Evolutionary conservation across 2,113 vertebrate genomes (phyloP).

Genomic region (Perca schrenkii): DNA sequence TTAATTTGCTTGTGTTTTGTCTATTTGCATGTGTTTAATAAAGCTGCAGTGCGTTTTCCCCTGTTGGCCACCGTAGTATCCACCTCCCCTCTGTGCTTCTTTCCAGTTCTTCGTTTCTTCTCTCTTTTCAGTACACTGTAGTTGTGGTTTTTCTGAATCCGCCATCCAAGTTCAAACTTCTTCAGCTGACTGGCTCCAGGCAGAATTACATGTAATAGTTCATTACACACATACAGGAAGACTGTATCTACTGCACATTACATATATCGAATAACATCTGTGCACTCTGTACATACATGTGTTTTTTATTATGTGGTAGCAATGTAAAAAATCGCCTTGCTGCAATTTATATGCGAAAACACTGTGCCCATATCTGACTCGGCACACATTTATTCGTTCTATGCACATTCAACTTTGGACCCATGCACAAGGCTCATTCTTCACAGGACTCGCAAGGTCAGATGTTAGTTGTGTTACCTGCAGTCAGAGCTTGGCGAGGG

Average conservation of each 20-base stretch:
- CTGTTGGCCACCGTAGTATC: background rate
- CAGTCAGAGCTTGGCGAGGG: slow-evolving; percentile 40
- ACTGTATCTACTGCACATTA: background rate
- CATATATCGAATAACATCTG: background rate
- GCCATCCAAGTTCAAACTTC: slow-evolving; percentile 12
- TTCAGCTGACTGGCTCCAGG: slow-evolving; percentile 56
- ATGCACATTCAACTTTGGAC: slow-evolving; percentile 1
- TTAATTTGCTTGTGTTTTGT: too few species aligned
- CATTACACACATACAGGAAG: background rate
- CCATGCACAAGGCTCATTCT: background rate
- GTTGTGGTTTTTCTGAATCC: slow-evolving; percentile 37
- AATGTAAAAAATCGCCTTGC: background rate
- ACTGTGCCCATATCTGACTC: background rate
- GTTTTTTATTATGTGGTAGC: slow-evolving; percentile 16
- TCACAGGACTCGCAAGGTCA: slow-evolving; percentile 42
- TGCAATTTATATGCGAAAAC: slow-evolving; percentile 20
- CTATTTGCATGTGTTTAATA: too few species aligned
- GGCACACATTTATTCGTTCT: background rate
- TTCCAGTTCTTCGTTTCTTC: slow-evolving; percentile 7
- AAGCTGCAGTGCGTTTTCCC: too few species aligned
- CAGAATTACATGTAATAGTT: slow-evolving; percentile 43
- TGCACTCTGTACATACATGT: background rate
- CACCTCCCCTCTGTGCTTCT: slow-evolving; percentile 37
- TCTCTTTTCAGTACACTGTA: slow-evolving; percentile 11
- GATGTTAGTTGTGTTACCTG: slow-evolving; percentile 42